A percentile compares a stretch with the other conserved stretches of the same genome.
These are phyloP conservation scores for Empis stercorea DNA, from an alignment of 2,888 invertebrate species.

Conservation along the genomic window DNA sequence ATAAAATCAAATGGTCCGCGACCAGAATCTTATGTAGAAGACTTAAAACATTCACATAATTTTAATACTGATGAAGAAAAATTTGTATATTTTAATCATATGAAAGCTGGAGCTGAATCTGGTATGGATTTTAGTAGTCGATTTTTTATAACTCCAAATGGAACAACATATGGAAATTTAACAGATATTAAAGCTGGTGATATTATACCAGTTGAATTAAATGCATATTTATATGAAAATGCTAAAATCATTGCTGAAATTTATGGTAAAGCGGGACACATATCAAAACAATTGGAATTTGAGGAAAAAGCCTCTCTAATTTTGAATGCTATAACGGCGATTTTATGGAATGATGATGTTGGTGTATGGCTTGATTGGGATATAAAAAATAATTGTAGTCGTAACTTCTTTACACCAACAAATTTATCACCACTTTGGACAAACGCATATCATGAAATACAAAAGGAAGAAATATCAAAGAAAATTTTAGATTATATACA, in stretches of 20 bases:
- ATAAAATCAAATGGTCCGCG: conserved; percentile 57
- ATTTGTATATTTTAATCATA: conserved; percentile 56
- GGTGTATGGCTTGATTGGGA: conserved; percentile 78
- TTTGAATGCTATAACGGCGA: conserved; percentile 35
- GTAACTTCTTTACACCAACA: conserved; percentile 60
- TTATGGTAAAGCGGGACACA: conserved; percentile 41
- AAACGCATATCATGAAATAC: conserved; percentile 45
- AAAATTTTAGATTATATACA: conserved; percentile 52
- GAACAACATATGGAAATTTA: conserved; percentile 44
- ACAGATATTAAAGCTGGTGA: conserved; percentile 58
- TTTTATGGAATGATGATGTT: conserved; percentile 71
- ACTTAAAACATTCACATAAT: conserved; percentile 42
- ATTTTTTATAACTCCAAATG: conserved; percentile 58
- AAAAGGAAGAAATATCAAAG: conserved; percentile 41
- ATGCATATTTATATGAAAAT: conserved; percentile 69
- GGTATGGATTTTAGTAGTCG: conserved; percentile 87
- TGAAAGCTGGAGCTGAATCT: conserved; percentile 79
- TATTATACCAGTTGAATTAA: conserved; percentile 77
- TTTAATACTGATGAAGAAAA: conserved; percentile 42
- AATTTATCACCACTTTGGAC: conserved; percentile 71
- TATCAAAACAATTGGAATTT: conserved; percentile 44
- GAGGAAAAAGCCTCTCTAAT: conserved; percentile 43
- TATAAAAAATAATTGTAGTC: conserved; percentile 43
- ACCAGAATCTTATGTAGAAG: conserved; percentile 75
- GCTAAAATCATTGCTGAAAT: conserved; percentile 55